Evolutionary conservation across 2,888 invertebrate species (phyloP), one percentile per base, ranked within the genome.

Genomic region (Ormia ochracea): DNA sequence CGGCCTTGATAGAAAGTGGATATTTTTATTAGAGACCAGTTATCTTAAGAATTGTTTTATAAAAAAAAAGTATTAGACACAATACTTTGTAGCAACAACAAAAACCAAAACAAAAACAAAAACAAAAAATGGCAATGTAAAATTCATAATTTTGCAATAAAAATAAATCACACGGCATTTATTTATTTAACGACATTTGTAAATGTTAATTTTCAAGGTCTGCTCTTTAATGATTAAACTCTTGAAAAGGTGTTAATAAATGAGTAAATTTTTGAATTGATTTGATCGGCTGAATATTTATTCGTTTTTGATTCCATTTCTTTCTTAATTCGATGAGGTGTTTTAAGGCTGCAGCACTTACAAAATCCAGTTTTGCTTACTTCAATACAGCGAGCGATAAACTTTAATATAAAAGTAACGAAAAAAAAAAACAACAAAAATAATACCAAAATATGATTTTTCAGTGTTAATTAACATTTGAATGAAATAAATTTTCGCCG

Each of bases 1-100:
- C 52, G 38, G 19, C 52, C 50, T 50, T 26, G 19, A 23, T 38
- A 65, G 65, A 65, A 65, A 65, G 65, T 52, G 33, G 17, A 38
- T 38, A 14, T 7, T n/a, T 21, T 36, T 23, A 6, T 17, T n/a
- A 33, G 36, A 54, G 33, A 19, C 10, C 21, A 9, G 21, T 10
- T 3, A 26, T n/a, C n/a, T n/a, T n/a, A n/a, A n/a, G n/a, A n/a
- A n/a, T n/a, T n/a, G n/a, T n/a, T n/a, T n/a, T n/a, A n/a, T n/a
- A n/a, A n/a, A n/a, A n/a, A n/a, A n/a, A n/a, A n/a, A n/a, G n/a
- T n/a, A n/a, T n/a, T n/a, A n/a, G n/a, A n/a, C n/a, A n/a, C n/a
- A n/a, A n/a, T n/a, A n/a, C n/a, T 4, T 6, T 2, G 19, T 17
- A 52, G 33, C 14, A 4, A 33, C 0, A 10, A 2, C 5, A 2